phyloP scores from a whole-genome alignment of 2,113 vertebrate genomes.

The Mobula birostris region DNA sequence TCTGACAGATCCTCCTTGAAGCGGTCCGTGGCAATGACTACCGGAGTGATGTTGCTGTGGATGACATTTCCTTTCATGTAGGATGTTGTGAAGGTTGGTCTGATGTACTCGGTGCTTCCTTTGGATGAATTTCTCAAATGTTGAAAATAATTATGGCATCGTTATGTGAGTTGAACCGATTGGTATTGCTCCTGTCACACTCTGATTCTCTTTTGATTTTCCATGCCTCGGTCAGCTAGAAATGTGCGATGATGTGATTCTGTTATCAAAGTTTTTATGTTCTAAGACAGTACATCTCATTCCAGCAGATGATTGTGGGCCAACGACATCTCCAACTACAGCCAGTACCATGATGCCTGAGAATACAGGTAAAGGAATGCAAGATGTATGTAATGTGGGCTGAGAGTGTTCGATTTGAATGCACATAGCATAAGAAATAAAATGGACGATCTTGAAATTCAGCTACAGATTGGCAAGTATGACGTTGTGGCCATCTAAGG shows the following conservation, averaged over 20 bases:
- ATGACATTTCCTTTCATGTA: conserved; percentile 57
- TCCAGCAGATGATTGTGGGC: neutral
- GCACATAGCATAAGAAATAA: too few relatives aligned
- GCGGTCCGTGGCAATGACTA: conserved; percentile 57
- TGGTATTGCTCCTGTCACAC: neutral
- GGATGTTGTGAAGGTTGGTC: conserved; percentile 56
- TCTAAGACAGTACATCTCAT: neutral
- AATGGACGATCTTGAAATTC: too few relatives aligned
- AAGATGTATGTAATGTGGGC: neutral
- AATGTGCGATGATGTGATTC: neutral
- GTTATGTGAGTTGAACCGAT: neutral
- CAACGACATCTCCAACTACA: neutral
- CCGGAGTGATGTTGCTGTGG: conserved; percentile 60
- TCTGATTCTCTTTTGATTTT: neutral
- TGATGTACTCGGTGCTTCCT: neutral
- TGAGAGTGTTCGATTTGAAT: too few relatives aligned
- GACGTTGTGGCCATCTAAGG: too few relatives aligned
- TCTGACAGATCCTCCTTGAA: conserved; percentile 63
- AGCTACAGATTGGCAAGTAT: too few relatives aligned
- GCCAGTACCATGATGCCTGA: neutral
- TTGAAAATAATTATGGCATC: neutral
- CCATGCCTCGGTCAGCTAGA: neutral
- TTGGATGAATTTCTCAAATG: neutral
- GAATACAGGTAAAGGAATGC: neutral
- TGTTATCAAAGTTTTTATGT: neutral